These are phyloP conservation scores for Papilio aristodemus DNA, from an alignment of 1,140 invertebrate genomes.

Conservation along the genomic window DNA sequence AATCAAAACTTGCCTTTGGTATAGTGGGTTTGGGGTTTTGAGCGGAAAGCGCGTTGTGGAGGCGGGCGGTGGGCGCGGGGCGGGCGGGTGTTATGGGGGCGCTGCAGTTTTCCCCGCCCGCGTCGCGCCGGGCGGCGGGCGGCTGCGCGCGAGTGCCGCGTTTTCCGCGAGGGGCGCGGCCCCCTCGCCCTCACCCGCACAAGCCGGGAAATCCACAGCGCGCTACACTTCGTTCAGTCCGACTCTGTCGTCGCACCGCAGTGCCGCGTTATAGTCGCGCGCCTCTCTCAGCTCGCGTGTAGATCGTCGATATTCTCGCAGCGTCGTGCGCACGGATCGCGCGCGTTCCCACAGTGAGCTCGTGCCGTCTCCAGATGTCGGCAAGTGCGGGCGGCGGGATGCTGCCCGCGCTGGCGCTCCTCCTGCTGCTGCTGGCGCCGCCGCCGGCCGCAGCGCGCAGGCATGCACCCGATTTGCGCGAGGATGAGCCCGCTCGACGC, in stretches of 20 bases:
- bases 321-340: constrained; percentile 42
- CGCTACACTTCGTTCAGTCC: constrained; percentile 64
- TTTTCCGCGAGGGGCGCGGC: constrained; percentile 69
- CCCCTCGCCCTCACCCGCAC: constrained; percentile 59
- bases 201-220: constrained; percentile 69
- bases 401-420: constrained; percentile 62
- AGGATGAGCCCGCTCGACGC: constrained; percentile 72
- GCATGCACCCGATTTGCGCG: constrained; percentile 67
- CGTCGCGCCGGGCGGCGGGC: constrained; percentile 44
- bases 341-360: constrained; percentile 70
- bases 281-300: constrained; percentile 55
- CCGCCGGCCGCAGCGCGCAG: constrained; percentile 60
- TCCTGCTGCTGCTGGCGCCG: constrained; percentile 59
- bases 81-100: constrained; percentile 53
- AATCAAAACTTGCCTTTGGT: not conserved
- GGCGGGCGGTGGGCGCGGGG: constrained; percentile 49
- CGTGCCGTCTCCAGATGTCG: constrained; percentile 49
- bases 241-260: constrained; percentile 63
- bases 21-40: not conserved
- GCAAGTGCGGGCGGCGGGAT: constrained; percentile 54
- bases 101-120: constrained; percentile 73
- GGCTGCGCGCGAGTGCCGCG: constrained; percentile 48
- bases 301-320: constrained; percentile 48
- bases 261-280: constrained; percentile 62
- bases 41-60: constrained; percentile 39